Conservation (phyloP, 2,113 vertebrate genomes). For the Zosterops hypoxanthus region DNA sequence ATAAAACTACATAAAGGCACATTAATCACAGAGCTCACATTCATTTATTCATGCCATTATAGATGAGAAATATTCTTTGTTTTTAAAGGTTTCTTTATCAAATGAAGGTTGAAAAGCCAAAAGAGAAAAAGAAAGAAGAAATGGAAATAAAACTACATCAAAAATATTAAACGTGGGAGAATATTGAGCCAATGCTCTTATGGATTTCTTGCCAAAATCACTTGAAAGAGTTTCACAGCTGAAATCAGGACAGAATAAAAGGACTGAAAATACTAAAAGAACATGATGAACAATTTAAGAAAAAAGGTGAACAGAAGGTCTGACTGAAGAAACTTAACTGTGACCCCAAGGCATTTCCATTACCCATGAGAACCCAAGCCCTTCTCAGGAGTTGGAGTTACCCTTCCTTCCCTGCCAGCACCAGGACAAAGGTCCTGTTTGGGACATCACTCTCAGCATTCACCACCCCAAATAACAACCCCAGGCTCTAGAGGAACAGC, state of each 20-base stretch:
- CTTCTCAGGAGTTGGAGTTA: background rate
- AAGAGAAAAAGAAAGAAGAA: background rate
- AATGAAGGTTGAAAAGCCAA: background rate
- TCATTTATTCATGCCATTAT: background rate
- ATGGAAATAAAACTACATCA: background rate
- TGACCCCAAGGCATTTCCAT: background rate
- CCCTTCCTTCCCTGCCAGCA: background rate
- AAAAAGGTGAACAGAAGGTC: background rate
- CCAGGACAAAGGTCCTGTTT: background rate
- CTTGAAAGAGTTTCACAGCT: slow-evolving; percentile 2
- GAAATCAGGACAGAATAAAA: background rate
- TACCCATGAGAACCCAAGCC: rapidly evolving
- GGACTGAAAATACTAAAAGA: background rate
- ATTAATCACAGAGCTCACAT: slow-evolving; percentile 20
- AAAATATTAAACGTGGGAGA: slow-evolving; percentile 21
- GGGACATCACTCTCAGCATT: background rate
- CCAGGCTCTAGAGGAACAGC: background rate
- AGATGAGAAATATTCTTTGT: background rate
- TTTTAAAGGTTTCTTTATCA: slow-evolving; percentile 18
- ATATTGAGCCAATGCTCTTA: background rate
- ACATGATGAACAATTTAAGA: background rate
- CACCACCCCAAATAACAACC: background rate
- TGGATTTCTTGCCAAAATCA: slow-evolving; percentile 17
- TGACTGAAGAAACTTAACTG: background rate
- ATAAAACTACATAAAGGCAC: background rate